Base-by-base conservation (phyloP, 2,888 invertebrate species). In the Pollenia griseotomentosa region DNA sequence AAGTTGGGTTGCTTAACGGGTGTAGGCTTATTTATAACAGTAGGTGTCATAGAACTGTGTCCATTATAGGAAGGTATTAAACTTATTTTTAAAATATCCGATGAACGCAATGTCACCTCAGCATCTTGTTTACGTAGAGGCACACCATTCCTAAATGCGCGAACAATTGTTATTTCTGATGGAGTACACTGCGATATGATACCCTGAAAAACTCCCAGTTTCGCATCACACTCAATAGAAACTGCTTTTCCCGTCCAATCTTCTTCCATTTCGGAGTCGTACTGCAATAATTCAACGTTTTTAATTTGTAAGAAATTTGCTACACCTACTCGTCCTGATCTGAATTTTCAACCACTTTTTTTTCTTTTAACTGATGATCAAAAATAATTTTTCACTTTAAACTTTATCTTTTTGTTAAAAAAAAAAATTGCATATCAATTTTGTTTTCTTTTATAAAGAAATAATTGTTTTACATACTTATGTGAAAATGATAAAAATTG, bases 121-220 rank as follows among this genome's bases (percentile, higher is more conserved):
- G 94, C 94, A 73, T 95, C 94, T 88, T 95, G 94, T 91, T 95
- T 92, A 74, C 92, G 91, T 78, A 94, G 89, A 33, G 93, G 94
- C 0, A 93, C 92, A 90, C 98, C 98, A 94, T 98, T 97, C 88
- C 97, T 95, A 93, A 97, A 98, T 14, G 97, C 96, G 92, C 97
- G 96, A 11, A 95, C 95, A 83, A 98, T 95, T 2, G 97, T 96
- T 88, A 98, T 95, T 70, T 95, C 95, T 63, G 94, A 94, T 73
- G 95, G 95, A 90, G 97, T 96, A 42, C 97, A 96, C 90, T 95
- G 95, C 79, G 95, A 94, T 88, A 98, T 97, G 65, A 95, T 94
- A 51, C 95, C 93, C 93, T 98, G 98, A 92, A 97, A 98, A 86
- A 96, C 96, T 68, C 97, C 97, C 87, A 97, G 93, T 65, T 95